Conservation (phyloP, 1,140 invertebrate genomes). For the Euborellia annulipes region DNA sequence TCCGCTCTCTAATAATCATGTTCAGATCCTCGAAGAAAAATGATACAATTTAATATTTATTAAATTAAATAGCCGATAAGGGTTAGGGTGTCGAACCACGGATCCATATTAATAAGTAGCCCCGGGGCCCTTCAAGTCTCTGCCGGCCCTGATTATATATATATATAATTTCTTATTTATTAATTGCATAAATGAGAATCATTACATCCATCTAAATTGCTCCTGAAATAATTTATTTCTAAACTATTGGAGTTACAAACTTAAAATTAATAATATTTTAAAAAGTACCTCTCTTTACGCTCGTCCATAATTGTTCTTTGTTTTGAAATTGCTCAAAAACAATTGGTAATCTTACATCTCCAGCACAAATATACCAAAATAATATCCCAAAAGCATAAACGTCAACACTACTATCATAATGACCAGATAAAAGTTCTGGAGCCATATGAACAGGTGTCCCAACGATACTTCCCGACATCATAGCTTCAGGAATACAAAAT, state of each 20-base stretch:
- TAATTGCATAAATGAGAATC: neutral
- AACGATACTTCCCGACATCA: constrained; percentile 75
- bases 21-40: no score
- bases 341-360: constrained; percentile 59
- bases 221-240: constrained; percentile 4
- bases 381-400: constrained; percentile 84
- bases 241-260: neutral
- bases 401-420: constrained; percentile 75
- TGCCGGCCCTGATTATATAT: no score
- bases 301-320: constrained; percentile 76
- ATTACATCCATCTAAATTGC: neutral
- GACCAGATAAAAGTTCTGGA: constrained; percentile 65
- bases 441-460: constrained; percentile 89
- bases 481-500: constrained; percentile 81
- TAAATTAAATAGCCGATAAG: no score
- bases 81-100: no score
- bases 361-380: constrained; percentile 83
- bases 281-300: constrained; percentile 58
- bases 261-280: neutral
- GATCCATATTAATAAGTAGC: no score
- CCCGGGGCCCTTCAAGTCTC: no score
- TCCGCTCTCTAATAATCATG: no score
- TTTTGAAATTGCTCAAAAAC: constrained; percentile 75
- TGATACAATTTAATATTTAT: no score
- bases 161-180: neutral